Evolutionary conservation across 2,113 vertebrate species (phyloP), one percentile per base, ranked within the genome.

Genomic region (Nycticorax nycticorax): DNA sequence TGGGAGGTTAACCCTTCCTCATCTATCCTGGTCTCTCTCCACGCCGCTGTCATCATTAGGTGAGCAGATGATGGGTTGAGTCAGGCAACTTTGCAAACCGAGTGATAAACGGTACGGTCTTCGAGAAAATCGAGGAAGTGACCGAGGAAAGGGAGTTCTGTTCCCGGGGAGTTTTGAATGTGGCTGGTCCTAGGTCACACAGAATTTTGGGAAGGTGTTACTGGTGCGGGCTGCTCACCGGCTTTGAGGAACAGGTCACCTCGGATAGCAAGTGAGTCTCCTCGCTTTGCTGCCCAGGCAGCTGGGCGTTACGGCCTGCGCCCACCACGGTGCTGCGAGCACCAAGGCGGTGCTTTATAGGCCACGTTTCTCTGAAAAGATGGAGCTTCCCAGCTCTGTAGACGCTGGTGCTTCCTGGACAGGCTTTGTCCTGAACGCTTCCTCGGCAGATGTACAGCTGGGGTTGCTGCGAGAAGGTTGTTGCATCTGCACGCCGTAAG

Each of bases 1-100:
- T 72, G 83, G 88, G 53, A 97, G 91, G 88, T 98, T 98, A 96
- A 92, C 96, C 89, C 97, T 96, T 96, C 92, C 91, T 85, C 90
- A 89, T 96, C 97, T 96, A 53, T 78, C 85, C 67, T 79, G 92
- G 94, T 87, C 93, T 96, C 81, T 87, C 93, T 96, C 81, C 52
- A 37, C 0, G 1, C 52, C 14, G 17, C 68, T 94, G 78, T 95
- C 89, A 74, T 83, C 89, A 35, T 63, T 92, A 93, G 92, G 85
- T 95, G 89, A 94, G 92, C 92, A 83, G 79, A 63, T 43, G 88
- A 81, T 90, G 92, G 84, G 43, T 83, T 87, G 81, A 69, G 56
- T 68, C 62, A 62, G 68, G 53, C 68, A 74, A 0, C 48, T 50
- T 83, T 19, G 45, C 32, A 55, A 81, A 57, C 52, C 0, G 0